These are phyloP conservation scores for Euglossa dilemma DNA, from an alignment of 1,140 invertebrate genomes.

Conservation along the genomic window DNA sequence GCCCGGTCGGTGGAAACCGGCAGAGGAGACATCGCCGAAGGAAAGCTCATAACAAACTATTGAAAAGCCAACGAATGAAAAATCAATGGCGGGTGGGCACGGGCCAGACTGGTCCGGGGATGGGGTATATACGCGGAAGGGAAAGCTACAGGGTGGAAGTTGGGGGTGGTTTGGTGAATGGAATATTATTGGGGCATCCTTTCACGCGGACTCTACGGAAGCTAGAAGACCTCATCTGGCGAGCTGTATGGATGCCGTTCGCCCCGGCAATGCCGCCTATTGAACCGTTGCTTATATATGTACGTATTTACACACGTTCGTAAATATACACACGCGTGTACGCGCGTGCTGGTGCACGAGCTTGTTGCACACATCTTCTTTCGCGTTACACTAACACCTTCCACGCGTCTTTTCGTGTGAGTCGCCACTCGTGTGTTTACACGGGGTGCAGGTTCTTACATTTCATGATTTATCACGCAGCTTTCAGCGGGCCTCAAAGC, in stretches of 20 bases:
- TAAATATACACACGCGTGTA: slow-evolving; percentile 33
- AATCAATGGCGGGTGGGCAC: slow-evolving; percentile 78
- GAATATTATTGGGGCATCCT: slow-evolving; percentile 84
- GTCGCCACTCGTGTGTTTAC: background rate
- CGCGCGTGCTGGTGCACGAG: slow-evolving; percentile 12
- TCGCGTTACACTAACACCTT: slow-evolving; percentile 47
- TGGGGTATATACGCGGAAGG: slow-evolving; percentile 61
- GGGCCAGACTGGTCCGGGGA: slow-evolving; percentile 67
- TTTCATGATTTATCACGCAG: slow-evolving; percentile 83
- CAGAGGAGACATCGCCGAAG: slow-evolving; percentile 73
- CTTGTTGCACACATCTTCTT: slow-evolving; percentile 45
- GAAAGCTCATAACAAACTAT: slow-evolving; percentile 82
- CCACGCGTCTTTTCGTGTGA: background rate
- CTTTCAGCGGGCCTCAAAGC: slow-evolving; percentile 78
- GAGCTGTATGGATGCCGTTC: slow-evolving; percentile 79
- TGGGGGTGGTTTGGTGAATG: slow-evolving; percentile 78
- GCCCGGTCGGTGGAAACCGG: slow-evolving; percentile 48
- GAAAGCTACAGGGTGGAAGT: slow-evolving; percentile 54
- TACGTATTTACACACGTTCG: slow-evolving; percentile 57
- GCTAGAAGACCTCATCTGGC: slow-evolving; percentile 82
- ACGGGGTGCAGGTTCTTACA: slow-evolving; percentile 79
- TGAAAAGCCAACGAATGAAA: slow-evolving; percentile 81
- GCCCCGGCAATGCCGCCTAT: slow-evolving; percentile 80
- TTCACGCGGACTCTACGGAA: slow-evolving; percentile 82
- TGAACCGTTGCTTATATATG: slow-evolving; percentile 76